Percentiles rank a stretch among this genome's conserved stretches.
phyloP scores from a whole-genome alignment of 2,113 vertebrate genomes.

The Saiga tatarica region DNA sequence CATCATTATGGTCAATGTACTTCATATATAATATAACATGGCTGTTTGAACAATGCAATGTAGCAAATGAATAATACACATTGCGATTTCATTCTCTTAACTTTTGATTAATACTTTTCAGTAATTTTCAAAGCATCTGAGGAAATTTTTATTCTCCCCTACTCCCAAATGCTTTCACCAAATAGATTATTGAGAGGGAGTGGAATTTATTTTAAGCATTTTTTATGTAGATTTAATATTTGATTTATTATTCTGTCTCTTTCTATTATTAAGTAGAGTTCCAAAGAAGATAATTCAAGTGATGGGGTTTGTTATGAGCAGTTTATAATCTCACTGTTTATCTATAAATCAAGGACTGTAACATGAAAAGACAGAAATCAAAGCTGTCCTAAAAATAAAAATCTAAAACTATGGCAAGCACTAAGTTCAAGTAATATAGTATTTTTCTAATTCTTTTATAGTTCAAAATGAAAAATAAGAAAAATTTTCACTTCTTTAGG shows the following conservation, averaged over 20 bases:
- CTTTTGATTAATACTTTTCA: not conserved
- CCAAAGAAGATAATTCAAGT: not conserved
- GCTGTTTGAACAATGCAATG: not conserved
- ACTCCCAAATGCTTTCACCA: not conserved
- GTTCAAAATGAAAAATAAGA: not conserved
- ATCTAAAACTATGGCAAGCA: not conserved
- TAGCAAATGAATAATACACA: not conserved
- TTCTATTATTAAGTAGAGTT: not conserved
- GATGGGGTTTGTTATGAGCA: not conserved
- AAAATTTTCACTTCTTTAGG: not conserved
- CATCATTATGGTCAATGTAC: not conserved
- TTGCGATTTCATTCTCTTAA: not conserved
- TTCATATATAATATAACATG: not conserved
- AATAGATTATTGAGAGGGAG: not conserved
- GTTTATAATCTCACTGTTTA: not conserved
- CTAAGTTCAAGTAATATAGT: not conserved
- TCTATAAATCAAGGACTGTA: not conserved
- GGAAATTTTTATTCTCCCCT: not conserved
- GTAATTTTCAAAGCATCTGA: not conserved
- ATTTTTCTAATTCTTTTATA: not conserved
- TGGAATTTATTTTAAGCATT: not conserved
- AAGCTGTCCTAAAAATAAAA: not conserved
- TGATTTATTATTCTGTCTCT: not conserved
- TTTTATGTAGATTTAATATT: not conserved
- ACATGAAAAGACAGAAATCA: conserved; percentile 20